Base-by-base conservation (phyloP, 2,113 vertebrate genomes). In the Pithys albifrons region DNA sequence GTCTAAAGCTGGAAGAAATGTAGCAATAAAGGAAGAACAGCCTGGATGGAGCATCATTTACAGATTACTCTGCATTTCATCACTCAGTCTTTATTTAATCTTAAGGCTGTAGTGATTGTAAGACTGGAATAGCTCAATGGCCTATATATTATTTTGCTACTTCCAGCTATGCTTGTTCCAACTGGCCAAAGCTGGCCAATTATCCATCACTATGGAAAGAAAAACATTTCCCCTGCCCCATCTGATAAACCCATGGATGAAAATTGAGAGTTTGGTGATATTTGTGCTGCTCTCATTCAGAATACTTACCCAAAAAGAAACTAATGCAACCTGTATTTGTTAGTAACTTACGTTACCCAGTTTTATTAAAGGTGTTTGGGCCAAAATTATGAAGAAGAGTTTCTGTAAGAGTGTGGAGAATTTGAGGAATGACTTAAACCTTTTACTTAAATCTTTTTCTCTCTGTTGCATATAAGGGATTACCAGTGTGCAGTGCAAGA, bases 51-150 rank as follows among this genome's bases (percentile, higher is more conserved):
- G 9, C 51, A 11, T 85, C 18, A n/a, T 10, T 76, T 73, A 67
- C 88, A 93, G 95, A 92, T 95, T 95, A 91, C 74, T 86, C 52
- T 86, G 69, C 75, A 79, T 91, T 72, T 88, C 88, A 86, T 84
- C 81, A 46, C 48, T 71, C 82, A 69, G 17, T 67, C 89, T 91
- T 91, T 67, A 58, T 91, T 95, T 96, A 95, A 93, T 93, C 88
- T 95, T 90, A 61, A 65, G 49, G 61, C 73, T 67, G 31, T 54
- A 89, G 81, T 89, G 73, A 65, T 55, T 89, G 46, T 84, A 14
- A 49, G 46, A 52, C 74, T 91, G 65, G 52, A 71, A 94, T 51
- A 94, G 41, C 51, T 88, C 67, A 62, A 8, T 86, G 75, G 82
- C 74, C 64, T 58, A 52, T 74, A 73, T 79, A 70, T 82, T 85